phyloP scores from a whole-genome alignment of 2,888 invertebrate species.

The Hypolimnas misippus region DNA sequence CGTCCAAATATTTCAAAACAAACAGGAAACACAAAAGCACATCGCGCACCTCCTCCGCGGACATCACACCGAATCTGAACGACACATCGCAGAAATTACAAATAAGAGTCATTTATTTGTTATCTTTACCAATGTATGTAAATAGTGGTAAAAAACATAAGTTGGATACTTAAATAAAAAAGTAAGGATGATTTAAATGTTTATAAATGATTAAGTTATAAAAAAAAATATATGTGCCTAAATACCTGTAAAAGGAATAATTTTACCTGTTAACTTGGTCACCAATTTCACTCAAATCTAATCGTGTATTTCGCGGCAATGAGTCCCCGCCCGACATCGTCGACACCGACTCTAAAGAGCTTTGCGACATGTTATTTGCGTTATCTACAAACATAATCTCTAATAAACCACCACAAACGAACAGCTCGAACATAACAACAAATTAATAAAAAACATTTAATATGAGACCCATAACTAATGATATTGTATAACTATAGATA shows the following conservation, averaged over 20 bases:
- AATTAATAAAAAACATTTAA: background rate
- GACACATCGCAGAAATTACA: too few species aligned
- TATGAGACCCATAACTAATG: conserved; percentile 14
- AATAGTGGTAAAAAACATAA: too few species aligned
- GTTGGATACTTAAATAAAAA: too few species aligned
- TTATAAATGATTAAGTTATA: too few species aligned
- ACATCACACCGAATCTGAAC: conserved; percentile 80
- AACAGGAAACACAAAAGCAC: conserved; percentile 95
- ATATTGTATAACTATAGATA: too few species aligned
- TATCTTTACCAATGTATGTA: too few species aligned
- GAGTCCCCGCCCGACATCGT: conserved; percentile 86
- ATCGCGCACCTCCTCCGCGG: conserved; percentile 92
- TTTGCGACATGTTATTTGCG: conserved; percentile 89
- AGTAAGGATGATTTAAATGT: background rate
- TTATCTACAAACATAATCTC: conserved; percentile 77
- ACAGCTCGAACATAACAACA: background rate
- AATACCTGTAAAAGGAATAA: background rate
- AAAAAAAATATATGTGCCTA: too few species aligned
- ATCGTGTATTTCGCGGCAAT: conserved; percentile 68
- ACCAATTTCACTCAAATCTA: conserved; percentile 76
- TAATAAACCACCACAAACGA: conserved; percentile 33
- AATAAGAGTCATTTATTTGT: too few species aligned
- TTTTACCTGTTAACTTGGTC: conserved; percentile 80
- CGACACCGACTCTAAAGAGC: conserved; percentile 91
- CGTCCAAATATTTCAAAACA: conserved; percentile 94